Evolutionary conservation across 2,113 vertebrate species (phyloP), one percentile per base, ranked within the genome.

Genomic region (Coracopsis vasa): DNA sequence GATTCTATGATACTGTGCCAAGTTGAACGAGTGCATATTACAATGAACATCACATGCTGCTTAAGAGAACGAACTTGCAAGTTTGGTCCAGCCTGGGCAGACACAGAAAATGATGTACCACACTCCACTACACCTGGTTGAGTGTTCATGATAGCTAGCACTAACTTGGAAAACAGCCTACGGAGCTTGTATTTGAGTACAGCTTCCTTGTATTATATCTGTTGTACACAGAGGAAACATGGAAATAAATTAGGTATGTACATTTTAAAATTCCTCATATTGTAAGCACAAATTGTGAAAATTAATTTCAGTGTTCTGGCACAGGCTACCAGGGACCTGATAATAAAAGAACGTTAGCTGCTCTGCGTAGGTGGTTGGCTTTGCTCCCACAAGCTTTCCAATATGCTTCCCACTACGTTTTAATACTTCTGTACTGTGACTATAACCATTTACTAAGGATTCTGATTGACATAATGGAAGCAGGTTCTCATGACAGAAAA

Each of bases 11-110:
- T 24, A 7, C 13, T 7, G n/a, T 16, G 29, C 42, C 23, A n/a
- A 16, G 53, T 3, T 39, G 48, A 58, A 39, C 0, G 1, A 33
- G 21, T 2, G 8, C 11, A 15, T 3, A 0, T 19, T 25, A 16
- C 5, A 5, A 6, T 27, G 37, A 72, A 31, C 39, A 21, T 27
- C 53, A 48, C 31, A 39, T 4, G 2, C 31, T 29, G 39, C 23
- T 53, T 47, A 44, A 42, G 17, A 65, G 54, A 74, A 75, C 41
- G 42, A 50, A 31, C 15, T 74, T 50, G 35, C 16, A 69, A 39
- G 29, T 20, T n/a, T 64, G 23, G 31, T 11, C 44, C 33, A 41
- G 47, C 15, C 65, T 28, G 56, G 21, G 54, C 16, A 67, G 72
- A 18, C 31, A 16, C 15, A 24, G 35, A 61, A 7, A 12, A 24